Evolutionary conservation across 2,113 vertebrate genomes (phyloP).

Genomic region (Typhlomys cinereus): DNA sequence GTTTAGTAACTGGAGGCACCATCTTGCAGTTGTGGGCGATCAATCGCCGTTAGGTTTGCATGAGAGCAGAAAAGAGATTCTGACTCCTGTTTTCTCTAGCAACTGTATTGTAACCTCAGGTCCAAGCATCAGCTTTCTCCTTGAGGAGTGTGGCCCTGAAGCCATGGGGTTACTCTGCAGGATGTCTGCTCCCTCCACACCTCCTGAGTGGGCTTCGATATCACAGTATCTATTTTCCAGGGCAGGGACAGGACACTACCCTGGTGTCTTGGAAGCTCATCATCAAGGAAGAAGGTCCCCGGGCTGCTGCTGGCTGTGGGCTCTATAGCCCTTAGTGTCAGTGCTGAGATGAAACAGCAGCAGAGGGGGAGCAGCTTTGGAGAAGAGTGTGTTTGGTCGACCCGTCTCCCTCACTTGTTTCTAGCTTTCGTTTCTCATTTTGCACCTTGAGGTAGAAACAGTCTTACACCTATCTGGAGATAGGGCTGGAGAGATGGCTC

Average conservation of each 20-base stretch:
- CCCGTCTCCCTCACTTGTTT: neutral
- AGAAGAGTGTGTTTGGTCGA: neutral
- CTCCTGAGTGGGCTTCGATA: neutral
- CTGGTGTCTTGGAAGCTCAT: no score
- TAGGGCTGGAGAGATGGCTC: no score
- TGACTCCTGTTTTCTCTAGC: neutral
- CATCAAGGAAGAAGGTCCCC: neutral
- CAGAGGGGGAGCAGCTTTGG: neutral
- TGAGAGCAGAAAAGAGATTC: neutral
- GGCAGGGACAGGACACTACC: neutral
- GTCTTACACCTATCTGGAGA: conserved; percentile 88
- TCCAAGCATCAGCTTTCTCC: neutral
- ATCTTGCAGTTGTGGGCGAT: neutral
- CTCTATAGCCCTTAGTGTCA: neutral
- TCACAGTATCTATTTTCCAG: neutral
- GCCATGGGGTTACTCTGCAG: neutral
- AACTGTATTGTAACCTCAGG: neutral
- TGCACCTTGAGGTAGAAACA: neutral
- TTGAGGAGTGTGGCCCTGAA: neutral
- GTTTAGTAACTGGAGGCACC: neutral
- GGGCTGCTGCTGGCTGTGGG: no score
- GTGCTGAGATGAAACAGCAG: neutral
- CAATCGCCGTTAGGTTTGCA: neutral
- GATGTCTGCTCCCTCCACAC: neutral
- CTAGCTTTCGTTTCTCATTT: neutral